Conservation (phyloP, 2,888 invertebrate genomes). For the Fragum whitleyi region DNA sequence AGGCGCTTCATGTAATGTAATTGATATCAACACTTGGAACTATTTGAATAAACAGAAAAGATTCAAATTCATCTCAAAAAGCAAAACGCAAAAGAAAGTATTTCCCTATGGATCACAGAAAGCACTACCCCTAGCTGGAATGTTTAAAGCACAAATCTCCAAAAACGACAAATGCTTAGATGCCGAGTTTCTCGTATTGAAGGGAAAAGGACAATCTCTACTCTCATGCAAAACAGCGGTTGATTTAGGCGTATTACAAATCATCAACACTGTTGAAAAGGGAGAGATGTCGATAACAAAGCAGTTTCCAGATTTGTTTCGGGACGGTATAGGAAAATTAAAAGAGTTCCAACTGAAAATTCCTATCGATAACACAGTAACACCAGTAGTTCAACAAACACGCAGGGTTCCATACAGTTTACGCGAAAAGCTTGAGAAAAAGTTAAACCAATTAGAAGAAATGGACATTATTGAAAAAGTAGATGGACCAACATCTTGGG, state of each 20-base stretch:
- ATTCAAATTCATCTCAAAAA: background rate
- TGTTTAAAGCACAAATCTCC: too few relatives aligned
- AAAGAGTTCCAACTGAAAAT: constrained; percentile 15
- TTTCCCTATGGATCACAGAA: background rate
- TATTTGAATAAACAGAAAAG: constrained; percentile 14
- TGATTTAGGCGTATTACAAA: too few relatives aligned
- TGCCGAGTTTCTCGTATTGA: too few relatives aligned
- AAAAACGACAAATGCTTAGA: too few relatives aligned
- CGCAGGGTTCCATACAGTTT: constrained; percentile 3
- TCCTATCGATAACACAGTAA: constrained; percentile 7
- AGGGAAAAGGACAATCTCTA: too few relatives aligned
- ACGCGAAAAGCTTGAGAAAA: constrained; percentile 21
- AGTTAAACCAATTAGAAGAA: constrained; percentile 24
- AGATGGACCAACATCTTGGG: constrained; percentile 36
- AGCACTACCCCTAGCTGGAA: too few relatives aligned
- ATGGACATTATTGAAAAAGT: constrained; percentile 49
- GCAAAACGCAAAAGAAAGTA: constrained; percentile 23
- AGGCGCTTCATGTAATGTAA: constrained; percentile 27
- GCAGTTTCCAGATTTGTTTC: too few relatives aligned
- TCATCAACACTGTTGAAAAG: too few relatives aligned
- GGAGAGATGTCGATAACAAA: too few relatives aligned
- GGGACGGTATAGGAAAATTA: constrained; percentile 25
- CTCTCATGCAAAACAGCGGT: too few relatives aligned
- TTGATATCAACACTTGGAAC: constrained; percentile 19
- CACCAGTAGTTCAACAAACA: constrained; percentile 5